Conservation (phyloP, 2,888 invertebrate species). For the Xanthorhoe designata region DNA sequence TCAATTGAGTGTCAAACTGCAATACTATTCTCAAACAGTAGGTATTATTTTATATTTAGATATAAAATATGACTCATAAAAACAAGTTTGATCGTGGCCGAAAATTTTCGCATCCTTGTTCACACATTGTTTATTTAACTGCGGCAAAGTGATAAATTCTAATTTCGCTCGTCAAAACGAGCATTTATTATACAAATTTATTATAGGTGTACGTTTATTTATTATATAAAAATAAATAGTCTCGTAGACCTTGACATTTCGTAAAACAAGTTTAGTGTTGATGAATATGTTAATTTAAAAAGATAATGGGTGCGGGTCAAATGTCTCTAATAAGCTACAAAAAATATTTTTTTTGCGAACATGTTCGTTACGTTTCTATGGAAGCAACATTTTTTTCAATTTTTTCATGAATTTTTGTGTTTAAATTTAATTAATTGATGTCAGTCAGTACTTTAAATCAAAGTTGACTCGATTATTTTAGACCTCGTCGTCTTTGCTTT, state of each 20-base stretch:
- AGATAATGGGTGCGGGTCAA: conserved; percentile 41
- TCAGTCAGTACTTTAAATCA: too few relatives aligned
- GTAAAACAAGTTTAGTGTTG: conserved; percentile 34
- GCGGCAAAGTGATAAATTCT: conserved; percentile 27
- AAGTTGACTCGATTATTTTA: too few relatives aligned
- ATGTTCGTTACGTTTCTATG: background rate
- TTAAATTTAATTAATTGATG: too few relatives aligned
- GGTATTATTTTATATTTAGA: background rate
- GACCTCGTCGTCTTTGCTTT: too few relatives aligned
- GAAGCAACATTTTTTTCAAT: background rate
- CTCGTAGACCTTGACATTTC: conserved; percentile 44
- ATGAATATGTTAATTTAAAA: conserved; percentile 37
- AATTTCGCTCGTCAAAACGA: conserved; percentile 28
- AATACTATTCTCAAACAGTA: background rate
- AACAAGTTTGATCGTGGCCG: background rate
- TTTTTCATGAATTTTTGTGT: too few relatives aligned
- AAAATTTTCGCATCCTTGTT: conserved; percentile 21
- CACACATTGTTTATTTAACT: conserved; percentile 24
- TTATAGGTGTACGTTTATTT: conserved; percentile 12
- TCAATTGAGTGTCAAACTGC: too few relatives aligned
- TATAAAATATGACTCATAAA: background rate
- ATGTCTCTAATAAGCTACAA: conserved; percentile 28
- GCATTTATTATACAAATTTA: conserved; percentile 20
- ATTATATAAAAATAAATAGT: conserved; percentile 18
- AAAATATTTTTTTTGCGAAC: background rate